These are phyloP conservation scores for Orchesella cincta DNA, from an alignment of 1,140 invertebrate species.

Conservation along the genomic window DNA sequence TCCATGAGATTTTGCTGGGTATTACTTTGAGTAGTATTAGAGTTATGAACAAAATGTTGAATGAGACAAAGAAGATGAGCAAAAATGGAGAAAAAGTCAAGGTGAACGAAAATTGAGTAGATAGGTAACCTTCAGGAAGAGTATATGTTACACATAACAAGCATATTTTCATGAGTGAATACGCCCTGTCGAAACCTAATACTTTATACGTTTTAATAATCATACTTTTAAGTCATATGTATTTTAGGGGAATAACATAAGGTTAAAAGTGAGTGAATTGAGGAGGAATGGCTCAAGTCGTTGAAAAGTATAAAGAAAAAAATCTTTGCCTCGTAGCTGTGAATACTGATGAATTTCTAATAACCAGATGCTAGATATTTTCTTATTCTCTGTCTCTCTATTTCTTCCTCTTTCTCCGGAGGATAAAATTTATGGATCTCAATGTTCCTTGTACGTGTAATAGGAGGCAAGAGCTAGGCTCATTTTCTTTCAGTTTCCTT, in stretches of 20 bases:
- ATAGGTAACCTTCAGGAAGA: too few relatives aligned
- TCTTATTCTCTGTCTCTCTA: neutral
- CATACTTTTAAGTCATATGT: too few relatives aligned
- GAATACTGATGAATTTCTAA: slow-evolving; percentile 11
- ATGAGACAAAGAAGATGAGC: too few relatives aligned
- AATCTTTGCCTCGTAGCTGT: neutral
- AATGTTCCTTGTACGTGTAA: slow-evolving; percentile 7
- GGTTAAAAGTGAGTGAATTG: slow-evolving; percentile 6
- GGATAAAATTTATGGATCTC: slow-evolving; percentile 17
- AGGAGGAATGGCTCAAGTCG: neutral
- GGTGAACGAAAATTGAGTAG: neutral
- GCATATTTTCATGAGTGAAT: neutral
- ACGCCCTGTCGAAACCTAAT: neutral
- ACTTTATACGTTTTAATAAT: too few relatives aligned
- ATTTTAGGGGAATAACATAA: too few relatives aligned
- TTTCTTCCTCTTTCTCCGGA: slow-evolving; percentile 2
- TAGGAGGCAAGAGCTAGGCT: neutral
- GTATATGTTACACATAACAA: neutral
- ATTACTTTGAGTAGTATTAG: too few relatives aligned
- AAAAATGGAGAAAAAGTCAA: neutral
- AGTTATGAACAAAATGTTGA: too few relatives aligned
- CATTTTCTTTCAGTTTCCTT: slow-evolving; percentile 10
- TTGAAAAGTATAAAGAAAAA: neutral
- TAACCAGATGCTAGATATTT: neutral
- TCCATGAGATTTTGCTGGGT: neutral